Conservation (phyloP, 2,797 vertebrate species). For the Helostoma temminkii region DNA sequence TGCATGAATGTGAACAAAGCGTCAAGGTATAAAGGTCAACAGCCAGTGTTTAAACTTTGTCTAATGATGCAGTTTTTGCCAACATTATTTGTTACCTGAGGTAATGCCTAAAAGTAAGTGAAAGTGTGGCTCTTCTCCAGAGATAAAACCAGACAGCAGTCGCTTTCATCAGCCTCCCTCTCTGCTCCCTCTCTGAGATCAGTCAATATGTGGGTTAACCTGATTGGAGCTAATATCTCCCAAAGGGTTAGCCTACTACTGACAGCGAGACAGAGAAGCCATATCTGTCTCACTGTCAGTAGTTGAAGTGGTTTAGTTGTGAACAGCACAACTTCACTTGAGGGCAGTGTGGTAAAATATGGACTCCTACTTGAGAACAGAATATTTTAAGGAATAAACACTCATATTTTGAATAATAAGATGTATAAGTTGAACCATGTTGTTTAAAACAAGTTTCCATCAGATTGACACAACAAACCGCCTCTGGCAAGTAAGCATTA, state of each 20-base stretch:
- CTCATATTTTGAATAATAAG: slow-evolving; percentile 31
- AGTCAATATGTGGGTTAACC: slow-evolving; percentile 47
- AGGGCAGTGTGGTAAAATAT: slow-evolving; percentile 60
- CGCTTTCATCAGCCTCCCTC: slow-evolving; percentile 37
- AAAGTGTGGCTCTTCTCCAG: slow-evolving; percentile 48
- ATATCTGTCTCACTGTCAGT: too few relatives aligned
- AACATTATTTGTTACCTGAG: background rate
- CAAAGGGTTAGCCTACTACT: slow-evolving; percentile 22
- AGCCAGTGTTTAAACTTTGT: slow-evolving; percentile 22
- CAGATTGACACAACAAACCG: slow-evolving; percentile 18
- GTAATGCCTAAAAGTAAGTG: slow-evolving; percentile 6
- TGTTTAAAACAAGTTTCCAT: slow-evolving; percentile 23
- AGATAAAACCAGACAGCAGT: slow-evolving; percentile 34
- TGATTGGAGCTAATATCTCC: slow-evolving; percentile 42
- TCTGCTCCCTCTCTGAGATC: slow-evolving; percentile 24
- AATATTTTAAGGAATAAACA: slow-evolving; percentile 21
- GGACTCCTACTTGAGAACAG: slow-evolving; percentile 21
- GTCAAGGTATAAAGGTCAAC: slow-evolving; percentile 25
- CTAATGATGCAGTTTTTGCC: slow-evolving; percentile 3
- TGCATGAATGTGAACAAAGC: slow-evolving; percentile 16
- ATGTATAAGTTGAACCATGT: slow-evolving; percentile 31
- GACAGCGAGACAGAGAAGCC: too few relatives aligned
- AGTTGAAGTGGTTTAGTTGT: slow-evolving; percentile 5
- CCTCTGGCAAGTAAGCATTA: slow-evolving; percentile 16
- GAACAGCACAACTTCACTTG: slow-evolving; percentile 60